A percentile compares a stretch with the other conserved stretches of the same genome.
Evolutionary conservation across 2,797 vertebrate species (phyloP).

Genomic region (Pyrrhura leucotis): DNA sequence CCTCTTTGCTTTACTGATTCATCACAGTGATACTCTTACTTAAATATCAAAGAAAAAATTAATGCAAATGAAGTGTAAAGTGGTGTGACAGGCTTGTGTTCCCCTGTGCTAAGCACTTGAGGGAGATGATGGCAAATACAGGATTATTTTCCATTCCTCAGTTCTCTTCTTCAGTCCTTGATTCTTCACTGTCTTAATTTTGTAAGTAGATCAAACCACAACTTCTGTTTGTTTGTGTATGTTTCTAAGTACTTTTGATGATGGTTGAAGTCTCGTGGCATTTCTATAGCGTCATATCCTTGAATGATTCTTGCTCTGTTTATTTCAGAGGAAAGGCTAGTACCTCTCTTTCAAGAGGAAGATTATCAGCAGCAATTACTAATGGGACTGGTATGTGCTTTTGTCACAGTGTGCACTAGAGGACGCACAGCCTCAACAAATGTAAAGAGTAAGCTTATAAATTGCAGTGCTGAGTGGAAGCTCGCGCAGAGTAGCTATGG

Average conservation of each 20-base stretch:
- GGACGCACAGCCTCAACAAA: background rate
- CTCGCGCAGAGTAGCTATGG: background rate
- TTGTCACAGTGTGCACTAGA: background rate
- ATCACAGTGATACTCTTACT: background rate
- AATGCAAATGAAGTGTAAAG: background rate
- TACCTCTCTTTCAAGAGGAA: constrained; percentile 91
- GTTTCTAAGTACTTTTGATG: background rate
- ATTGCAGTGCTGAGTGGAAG: background rate
- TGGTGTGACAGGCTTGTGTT: background rate
- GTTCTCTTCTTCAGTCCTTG: background rate
- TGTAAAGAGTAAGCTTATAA: background rate
- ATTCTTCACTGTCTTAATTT: background rate
- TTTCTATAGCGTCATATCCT: background rate
- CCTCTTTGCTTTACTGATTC: background rate
- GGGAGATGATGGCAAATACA: background rate
- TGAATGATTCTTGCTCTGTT: constrained; percentile 9
- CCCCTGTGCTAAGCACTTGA: background rate
- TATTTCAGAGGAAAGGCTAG: constrained; percentile 84
- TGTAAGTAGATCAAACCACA: background rate
- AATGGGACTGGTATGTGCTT: constrained; percentile 88
- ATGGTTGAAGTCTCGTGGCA: background rate
- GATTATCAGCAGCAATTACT: constrained; percentile 88
- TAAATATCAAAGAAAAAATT: background rate
- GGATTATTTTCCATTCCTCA: background rate
- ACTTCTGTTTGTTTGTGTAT: background rate